Evolutionary conservation across 92 coral and sea anemone genomes (phyloP).

Genomic region (Virgularia gustaviana): DNA sequence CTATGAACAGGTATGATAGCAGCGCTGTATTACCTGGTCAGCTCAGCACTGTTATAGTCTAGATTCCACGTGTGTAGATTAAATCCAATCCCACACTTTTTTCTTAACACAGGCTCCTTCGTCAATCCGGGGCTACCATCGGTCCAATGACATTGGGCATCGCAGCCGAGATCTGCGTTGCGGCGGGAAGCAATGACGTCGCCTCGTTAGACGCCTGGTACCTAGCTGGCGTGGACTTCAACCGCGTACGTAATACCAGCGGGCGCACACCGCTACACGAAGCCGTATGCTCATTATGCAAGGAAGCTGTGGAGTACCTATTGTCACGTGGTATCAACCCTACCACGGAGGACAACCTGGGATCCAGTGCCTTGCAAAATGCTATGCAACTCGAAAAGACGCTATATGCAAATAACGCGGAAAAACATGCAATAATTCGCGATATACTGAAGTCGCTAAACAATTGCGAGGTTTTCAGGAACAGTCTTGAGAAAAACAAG

Average conservation of each 20-base stretch:
- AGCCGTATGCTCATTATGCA: constrained; percentile 87
- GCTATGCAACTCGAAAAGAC: constrained; percentile 64
- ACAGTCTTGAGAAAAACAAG: neutral
- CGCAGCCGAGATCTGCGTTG: constrained; percentile 84
- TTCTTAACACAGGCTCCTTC: constrained; percentile 61
- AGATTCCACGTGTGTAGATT: no score
- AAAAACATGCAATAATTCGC: neutral
- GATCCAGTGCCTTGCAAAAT: constrained; percentile 71
- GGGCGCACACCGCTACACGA: constrained; percentile 94
- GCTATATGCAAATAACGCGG: neutral
- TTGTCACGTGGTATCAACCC: constrained; percentile 67
- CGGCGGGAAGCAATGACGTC: constrained; percentile 83
- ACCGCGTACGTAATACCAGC: constrained; percentile 71
- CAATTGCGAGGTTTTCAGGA: neutral
- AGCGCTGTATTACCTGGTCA: no score
- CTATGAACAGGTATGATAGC: no score
- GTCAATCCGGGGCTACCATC: constrained; percentile 67
- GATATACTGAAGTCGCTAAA: neutral
- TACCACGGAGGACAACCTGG: constrained; percentile 64
- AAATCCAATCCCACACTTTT: no score
- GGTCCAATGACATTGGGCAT: constrained; percentile 57
- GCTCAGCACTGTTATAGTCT: no score
- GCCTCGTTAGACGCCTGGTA: constrained; percentile 69
- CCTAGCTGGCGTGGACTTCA: constrained; percentile 75
- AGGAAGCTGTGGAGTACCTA: constrained; percentile 69